A percentile compares a stretch with the other conserved stretches of the same genome.
Conservation (phyloP, 1,140 invertebrate genomes). For the Coelopa frigida region DNA sequence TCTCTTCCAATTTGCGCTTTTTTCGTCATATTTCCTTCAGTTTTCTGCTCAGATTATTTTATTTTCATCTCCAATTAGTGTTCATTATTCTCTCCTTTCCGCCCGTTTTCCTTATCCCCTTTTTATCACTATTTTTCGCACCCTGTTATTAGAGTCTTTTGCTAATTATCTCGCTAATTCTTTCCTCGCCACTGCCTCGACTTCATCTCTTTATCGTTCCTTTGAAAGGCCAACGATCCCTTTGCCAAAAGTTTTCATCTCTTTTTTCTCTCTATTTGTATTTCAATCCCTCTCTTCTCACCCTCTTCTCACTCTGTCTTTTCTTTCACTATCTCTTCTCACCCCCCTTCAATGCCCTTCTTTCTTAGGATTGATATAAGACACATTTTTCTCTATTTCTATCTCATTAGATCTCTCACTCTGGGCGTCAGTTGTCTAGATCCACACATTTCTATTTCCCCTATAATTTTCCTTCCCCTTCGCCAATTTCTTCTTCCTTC, state of each 20-base stretch:
- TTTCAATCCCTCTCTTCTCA: neutral
- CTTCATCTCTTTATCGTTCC: neutral
- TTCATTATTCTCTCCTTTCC: neutral
- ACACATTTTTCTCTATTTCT: too few relatives aligned
- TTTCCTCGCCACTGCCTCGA: neutral
- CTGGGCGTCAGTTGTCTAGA: too few relatives aligned
- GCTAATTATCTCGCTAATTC: neutral
- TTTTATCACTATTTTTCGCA: neutral
- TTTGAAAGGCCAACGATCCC: neutral
- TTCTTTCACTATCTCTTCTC: neutral
- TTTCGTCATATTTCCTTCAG: too few relatives aligned
- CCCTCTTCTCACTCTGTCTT: neutral
- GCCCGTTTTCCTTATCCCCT: neutral
- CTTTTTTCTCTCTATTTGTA: neutral
- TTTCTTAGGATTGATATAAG: too few relatives aligned
- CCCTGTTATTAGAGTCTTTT: neutral
- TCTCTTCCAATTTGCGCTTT: too few relatives aligned
- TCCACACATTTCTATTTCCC: too few relatives aligned
- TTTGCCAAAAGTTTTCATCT: neutral
- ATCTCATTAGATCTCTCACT: too few relatives aligned
- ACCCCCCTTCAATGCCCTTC: too few relatives aligned
- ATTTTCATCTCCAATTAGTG: neutral
- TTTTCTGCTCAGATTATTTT: too few relatives aligned
- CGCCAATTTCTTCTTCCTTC: too few relatives aligned
- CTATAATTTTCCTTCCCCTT: too few relatives aligned